Percentiles rank a stretch among this genome's conserved stretches.
Evolutionary conservation across 64 coral and sea anemone genomes (phyloP).

Genomic region (Stichodactyla mertensii): DNA sequence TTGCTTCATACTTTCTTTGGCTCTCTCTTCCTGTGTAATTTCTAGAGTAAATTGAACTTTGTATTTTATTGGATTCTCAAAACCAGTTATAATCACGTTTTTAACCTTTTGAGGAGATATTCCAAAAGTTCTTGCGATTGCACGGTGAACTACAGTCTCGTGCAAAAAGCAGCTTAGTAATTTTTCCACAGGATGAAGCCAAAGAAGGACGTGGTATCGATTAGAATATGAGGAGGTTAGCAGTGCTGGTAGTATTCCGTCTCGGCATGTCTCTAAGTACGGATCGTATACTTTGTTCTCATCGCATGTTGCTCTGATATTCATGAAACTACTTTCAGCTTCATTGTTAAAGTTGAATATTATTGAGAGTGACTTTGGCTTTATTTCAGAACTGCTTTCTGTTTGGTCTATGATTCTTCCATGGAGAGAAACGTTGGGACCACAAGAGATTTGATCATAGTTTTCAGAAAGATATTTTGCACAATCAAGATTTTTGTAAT

Average conservation of each 20-base stretch:
- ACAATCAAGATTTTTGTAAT: background rate
- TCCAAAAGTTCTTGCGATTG: background rate
- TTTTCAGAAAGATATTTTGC: background rate
- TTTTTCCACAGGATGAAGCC: background rate
- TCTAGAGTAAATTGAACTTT: too few species aligned
- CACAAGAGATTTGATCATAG: background rate
- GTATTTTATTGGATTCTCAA: background rate
- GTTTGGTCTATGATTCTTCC: too few species aligned
- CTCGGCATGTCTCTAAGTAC: conserved; percentile 11
- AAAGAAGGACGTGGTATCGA: background rate
- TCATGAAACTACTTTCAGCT: background rate
- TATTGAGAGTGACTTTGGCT: background rate
- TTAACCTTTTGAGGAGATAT: background rate
- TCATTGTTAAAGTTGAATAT: background rate
- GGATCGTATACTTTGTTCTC: background rate
- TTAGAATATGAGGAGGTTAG: background rate
- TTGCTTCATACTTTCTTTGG: too few species aligned
- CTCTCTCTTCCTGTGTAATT: too few species aligned
- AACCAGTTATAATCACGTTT: too few species aligned
- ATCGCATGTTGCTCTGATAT: background rate
- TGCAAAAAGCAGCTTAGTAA: background rate
- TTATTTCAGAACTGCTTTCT: too few species aligned
- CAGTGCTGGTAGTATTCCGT: background rate
- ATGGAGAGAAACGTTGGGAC: background rate
- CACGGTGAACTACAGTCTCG: background rate